Evolutionary conservation across 2,113 vertebrate genomes (phyloP), one percentile per base, ranked within the genome.

Genomic region (Pithys albifrons): DNA sequence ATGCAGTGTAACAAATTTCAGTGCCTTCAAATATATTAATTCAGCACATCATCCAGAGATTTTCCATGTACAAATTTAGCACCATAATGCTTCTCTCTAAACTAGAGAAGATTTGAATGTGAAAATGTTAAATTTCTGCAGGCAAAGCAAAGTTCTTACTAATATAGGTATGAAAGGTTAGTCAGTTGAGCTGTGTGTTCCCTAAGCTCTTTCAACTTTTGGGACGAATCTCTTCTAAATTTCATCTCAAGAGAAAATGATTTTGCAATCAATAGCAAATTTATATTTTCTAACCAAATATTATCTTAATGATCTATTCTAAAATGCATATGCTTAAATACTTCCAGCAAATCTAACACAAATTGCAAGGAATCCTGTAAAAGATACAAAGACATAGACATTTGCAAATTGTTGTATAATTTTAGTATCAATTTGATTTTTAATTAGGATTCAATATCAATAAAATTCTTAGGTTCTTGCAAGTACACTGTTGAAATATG

Each of bases 61-160:
- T 88, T 96, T 95, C 58, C 39, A 57, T 46, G 24, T 91, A 77
- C 35, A 37, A 70, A 49, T 74, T 96, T 92, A 77, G n/a, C 46
- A 66, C 69, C 4, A 27, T 73, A 82, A 15, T 3, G 9, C 7
- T 67, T 71, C 8, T 91, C 8, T 20, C 25, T 91, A 85, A 87
- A 9, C n/a, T 87, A n/a, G 77, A 86, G 67, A 84, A 70, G 15
- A 85, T 94, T 76, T 86, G 33, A 83, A 84, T 85, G 29, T 77
- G 89, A 85, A 96, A 89, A 67, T 24, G 14, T 19, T 75, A 57
- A 39, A 71, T 86, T 96, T 52, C 88, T 76, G 6, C 23, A 49
- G 77, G 46, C n/a, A 88, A 48, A 69, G 48, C 23, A 43, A 45
- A 91, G 10, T 48, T 95, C 76, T 93, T 61, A 19, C 14, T 82